Evolutionary conservation across 2,888 invertebrate species (phyloP), one percentile per base, ranked within the genome.

Genomic region (Zhuqinia jingwanae): DNA sequence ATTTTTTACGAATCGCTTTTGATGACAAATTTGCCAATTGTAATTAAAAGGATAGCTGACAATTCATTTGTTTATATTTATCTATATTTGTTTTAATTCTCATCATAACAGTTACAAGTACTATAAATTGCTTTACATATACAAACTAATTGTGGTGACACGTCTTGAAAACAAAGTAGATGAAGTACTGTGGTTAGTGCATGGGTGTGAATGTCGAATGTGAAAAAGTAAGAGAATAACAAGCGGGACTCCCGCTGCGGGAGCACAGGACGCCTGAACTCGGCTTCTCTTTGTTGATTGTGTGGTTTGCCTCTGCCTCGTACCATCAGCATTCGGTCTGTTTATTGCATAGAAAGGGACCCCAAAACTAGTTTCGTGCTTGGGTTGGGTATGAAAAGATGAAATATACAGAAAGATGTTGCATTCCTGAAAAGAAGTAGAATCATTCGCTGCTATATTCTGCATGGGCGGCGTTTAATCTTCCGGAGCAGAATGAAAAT

Each of bases 391-490:
- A n/a, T n/a, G n/a, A n/a, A 80, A 68, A 68, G 70, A 70, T 70
- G 53, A 75, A 75, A 75, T 50, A 53, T 36, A 45, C 27, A 70
- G 76, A 45, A 45, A 75, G 75, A 75, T 75, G 25, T 60, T 8
- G 50, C 53, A 22, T 60, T 42, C 65, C 50, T 27, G 10, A 50
- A 83, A 84, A 30, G 83, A 68, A 77, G 70, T 85, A 47, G 58
- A 85, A 78, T 70, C 85, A 85, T 85, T 85, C 85, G 85, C 85
- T 85, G 47, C 17, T 45, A n/a, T 27, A 22, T 53, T 53, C 27
- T 65, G 65, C 30, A 84, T 78, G 85, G 85, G 85, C 85, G 85
- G 85, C 45, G 85, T 85, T 75, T 85, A 68, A 15, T 45, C 47
- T 85, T 85, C 78, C 85, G 77, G 60, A 56, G 58, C 13, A 79